phyloP scores from a whole-genome alignment of 2,113 vertebrate species.

The Anseranas semipalmata region DNA sequence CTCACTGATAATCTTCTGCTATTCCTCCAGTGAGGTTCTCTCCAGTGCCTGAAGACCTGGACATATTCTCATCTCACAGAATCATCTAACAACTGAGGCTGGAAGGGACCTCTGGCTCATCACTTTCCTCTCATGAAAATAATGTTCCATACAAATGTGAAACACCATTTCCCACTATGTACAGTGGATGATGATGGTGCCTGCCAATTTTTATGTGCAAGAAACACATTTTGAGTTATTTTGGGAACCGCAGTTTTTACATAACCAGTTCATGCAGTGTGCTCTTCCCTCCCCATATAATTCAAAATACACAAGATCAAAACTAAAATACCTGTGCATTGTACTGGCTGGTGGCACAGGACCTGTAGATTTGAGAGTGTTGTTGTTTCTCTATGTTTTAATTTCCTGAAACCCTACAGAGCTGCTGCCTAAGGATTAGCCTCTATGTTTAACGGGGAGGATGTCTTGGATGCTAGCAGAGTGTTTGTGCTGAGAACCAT shows the following conservation, averaged over 20 bases:
- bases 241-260: background rate
- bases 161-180: background rate
- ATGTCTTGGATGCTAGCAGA: background rate
- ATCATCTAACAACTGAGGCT: no score
- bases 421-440: background rate
- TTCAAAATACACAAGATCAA: background rate
- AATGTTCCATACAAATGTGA: background rate
- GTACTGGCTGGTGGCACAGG: background rate
- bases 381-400: background rate
- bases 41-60: background rate
- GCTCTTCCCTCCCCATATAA: background rate
- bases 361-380: background rate
- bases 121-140: background rate
- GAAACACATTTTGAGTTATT: background rate
- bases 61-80: background rate
- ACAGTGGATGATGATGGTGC: background rate
- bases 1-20: background rate
- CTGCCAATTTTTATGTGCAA: background rate
- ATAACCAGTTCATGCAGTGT: background rate
- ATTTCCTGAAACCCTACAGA: background rate
- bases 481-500: background rate
- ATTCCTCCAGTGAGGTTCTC: background rate
- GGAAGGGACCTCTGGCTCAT: no score
- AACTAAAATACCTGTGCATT: background rate
- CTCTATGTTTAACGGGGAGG: accelerated